These are phyloP conservation scores for Nomada ruficornis DNA, from an alignment of 2,888 invertebrate genomes.

Conservation along the genomic window DNA sequence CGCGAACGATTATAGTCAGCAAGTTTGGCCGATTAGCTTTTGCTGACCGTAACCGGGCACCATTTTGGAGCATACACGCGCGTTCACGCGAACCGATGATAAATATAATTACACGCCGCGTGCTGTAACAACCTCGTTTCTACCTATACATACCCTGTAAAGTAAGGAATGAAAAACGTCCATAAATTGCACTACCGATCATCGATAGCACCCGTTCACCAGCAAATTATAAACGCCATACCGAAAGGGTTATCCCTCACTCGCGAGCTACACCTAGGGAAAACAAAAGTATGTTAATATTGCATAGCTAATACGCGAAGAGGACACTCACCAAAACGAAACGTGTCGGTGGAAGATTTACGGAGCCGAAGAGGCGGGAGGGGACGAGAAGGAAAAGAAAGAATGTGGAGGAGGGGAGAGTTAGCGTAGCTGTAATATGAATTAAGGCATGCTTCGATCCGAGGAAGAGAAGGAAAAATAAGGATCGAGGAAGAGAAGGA, in stretches of 20 bases:
- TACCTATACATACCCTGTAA: constrained; percentile 21
- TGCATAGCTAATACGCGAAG: constrained; percentile 62
- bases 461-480: not conserved
- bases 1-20: constrained; percentile 23
- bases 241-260: constrained; percentile 69
- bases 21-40: not conserved
- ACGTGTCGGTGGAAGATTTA: constrained; percentile 50
- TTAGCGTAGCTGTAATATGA: not conserved
- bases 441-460: constrained; percentile 48
- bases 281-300: constrained; percentile 77
- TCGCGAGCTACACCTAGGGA: constrained; percentile 79
- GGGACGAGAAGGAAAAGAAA: not conserved
- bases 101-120: not conserved
- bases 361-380: constrained; percentile 25
- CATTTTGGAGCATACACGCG: not conserved
- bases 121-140: constrained; percentile 26
- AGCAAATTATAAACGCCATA: constrained; percentile 25
- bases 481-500: constrained; percentile 23
- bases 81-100: not conserved
- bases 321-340: constrained; percentile 59
- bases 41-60: constrained; percentile 20
- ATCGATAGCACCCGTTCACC: constrained; percentile 23
- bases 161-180: constrained; percentile 40
- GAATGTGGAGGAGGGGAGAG: not conserved
- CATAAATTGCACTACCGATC: constrained; percentile 29